These are phyloP conservation scores for Ochropleura plecta DNA, from an alignment of 2,888 invertebrate genomes.

Conservation along the genomic window DNA sequence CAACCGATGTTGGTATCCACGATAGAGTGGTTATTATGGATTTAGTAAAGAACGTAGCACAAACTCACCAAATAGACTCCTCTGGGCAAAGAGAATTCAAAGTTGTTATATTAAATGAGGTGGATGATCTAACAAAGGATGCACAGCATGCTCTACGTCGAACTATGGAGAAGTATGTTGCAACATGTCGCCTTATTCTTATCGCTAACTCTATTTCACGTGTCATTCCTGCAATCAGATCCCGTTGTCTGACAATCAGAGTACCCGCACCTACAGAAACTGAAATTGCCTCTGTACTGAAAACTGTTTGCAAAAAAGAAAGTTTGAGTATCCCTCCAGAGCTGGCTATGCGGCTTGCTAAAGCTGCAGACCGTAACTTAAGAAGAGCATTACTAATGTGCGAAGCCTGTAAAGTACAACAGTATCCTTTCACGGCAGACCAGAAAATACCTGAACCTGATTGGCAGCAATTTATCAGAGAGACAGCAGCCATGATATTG, in stretches of 20 bases:
- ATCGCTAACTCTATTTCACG: constrained; percentile 98
- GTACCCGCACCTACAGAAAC: constrained; percentile 96
- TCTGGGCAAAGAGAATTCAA: constrained; percentile 98
- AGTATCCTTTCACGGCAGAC: constrained; percentile 95
- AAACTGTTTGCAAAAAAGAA: constrained; percentile 95
- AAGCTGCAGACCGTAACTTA: constrained; percentile 96
- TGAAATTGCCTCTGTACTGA: constrained; percentile 93
- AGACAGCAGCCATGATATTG: constrained; percentile 96
- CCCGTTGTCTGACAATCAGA: constrained; percentile 97
- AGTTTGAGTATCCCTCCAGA: constrained; percentile 94
- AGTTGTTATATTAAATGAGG: constrained; percentile 98
- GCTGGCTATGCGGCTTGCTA: constrained; percentile 94
- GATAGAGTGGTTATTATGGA: constrained; percentile 99
- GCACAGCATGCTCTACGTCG: constrained; percentile 99
- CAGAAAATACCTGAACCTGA: constrained; percentile 97
- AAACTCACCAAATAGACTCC: constrained; percentile 98
- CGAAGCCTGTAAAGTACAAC: constrained; percentile 97
- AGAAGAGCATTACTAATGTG: constrained; percentile 97
- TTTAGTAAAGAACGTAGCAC: constrained; percentile 98
- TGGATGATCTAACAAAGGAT: constrained; percentile 98
- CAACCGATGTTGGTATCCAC: constrained; percentile 99
- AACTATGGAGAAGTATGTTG: constrained; percentile 99
- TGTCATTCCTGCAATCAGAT: constrained; percentile 99
- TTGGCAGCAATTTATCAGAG: constrained; percentile 97
- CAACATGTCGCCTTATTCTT: constrained; percentile 98